Conservation (phyloP, 2,113 vertebrate species). For the Eretmodus cyanostictus region DNA sequence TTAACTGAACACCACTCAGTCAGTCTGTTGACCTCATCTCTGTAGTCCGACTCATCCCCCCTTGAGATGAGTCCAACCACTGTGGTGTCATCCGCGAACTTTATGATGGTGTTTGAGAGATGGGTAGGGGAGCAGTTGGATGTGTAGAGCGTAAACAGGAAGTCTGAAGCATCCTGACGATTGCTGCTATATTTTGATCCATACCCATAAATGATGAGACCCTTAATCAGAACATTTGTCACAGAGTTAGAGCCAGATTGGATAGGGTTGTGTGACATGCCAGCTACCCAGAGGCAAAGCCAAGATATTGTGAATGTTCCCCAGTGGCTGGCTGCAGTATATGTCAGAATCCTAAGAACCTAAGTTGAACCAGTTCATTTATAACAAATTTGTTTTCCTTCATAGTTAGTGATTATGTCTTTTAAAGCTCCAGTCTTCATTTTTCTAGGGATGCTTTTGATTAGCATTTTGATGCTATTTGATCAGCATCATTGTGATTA, state of each 20-base stretch:
- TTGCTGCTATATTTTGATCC: not conserved
- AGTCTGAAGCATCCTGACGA: fast-evolving
- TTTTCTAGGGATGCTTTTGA: not conserved
- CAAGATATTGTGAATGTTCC: not conserved
- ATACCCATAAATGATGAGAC: not conserved
- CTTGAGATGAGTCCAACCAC: too few relatives aligned
- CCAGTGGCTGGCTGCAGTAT: not conserved
- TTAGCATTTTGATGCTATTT: not conserved
- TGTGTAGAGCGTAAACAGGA: not conserved
- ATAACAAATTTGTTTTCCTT: not conserved
- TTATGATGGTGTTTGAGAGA: too few relatives aligned
- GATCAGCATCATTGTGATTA: not conserved
- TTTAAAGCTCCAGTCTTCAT: not conserved
- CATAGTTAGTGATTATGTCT: not conserved
- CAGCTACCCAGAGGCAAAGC: not conserved
- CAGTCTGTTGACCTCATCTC: too few relatives aligned
- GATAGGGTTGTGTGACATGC: not conserved
- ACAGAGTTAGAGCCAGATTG: not conserved
- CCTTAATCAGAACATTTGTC: not conserved
- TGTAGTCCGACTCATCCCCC: too few relatives aligned
- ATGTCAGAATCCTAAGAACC: not conserved
- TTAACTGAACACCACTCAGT: too few relatives aligned
- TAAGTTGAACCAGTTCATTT: fast-evolving
- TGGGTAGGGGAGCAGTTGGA: too few relatives aligned
- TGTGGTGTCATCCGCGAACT: too few relatives aligned